Percentiles rank a stretch among this genome's conserved stretches.
Evolutionary conservation across 2,888 invertebrate species (phyloP).

Genomic region (Brachynemurus nebulosus): DNA sequence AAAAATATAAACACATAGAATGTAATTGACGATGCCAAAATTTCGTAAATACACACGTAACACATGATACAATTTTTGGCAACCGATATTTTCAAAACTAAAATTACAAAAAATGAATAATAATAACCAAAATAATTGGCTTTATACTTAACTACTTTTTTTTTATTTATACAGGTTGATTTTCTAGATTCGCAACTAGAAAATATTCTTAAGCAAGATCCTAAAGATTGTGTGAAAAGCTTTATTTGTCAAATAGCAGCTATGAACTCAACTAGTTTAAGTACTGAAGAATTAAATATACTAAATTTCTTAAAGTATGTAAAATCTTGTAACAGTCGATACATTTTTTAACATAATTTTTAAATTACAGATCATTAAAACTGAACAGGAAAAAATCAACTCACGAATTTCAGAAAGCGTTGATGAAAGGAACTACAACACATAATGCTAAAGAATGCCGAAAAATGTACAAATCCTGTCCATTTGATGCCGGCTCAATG

Average conservation of each 20-base stretch:
- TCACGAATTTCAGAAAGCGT: neutral
- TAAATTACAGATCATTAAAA: neutral
- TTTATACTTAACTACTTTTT: too few species aligned
- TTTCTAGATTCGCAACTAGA: slow-evolving; percentile 27
- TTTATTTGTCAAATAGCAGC: slow-evolving; percentile 32
- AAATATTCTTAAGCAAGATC: slow-evolving; percentile 28
- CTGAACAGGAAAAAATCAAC: neutral
- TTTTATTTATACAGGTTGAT: too few species aligned
- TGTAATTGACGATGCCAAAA: too few species aligned
- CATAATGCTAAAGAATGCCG: neutral
- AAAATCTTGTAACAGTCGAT: too few species aligned
- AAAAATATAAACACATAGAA: too few species aligned
- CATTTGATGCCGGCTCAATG: neutral
- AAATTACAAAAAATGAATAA: too few species aligned
- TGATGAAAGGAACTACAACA: neutral
- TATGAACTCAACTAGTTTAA: slow-evolving; percentile 22
- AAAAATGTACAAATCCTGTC: neutral
- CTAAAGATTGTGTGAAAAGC: slow-evolving; percentile 32
- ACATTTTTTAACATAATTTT: neutral
- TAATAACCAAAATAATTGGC: too few species aligned
- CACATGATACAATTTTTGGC: too few species aligned
- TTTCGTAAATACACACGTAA: too few species aligned
- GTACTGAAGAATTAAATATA: slow-evolving; percentile 25
- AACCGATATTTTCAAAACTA: too few species aligned
- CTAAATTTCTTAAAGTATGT: too few species aligned